Evolutionary conservation across 2,888 invertebrate genomes (phyloP), one percentile per base, ranked within the genome.

Genomic region (Syrista parreyssii): DNA sequence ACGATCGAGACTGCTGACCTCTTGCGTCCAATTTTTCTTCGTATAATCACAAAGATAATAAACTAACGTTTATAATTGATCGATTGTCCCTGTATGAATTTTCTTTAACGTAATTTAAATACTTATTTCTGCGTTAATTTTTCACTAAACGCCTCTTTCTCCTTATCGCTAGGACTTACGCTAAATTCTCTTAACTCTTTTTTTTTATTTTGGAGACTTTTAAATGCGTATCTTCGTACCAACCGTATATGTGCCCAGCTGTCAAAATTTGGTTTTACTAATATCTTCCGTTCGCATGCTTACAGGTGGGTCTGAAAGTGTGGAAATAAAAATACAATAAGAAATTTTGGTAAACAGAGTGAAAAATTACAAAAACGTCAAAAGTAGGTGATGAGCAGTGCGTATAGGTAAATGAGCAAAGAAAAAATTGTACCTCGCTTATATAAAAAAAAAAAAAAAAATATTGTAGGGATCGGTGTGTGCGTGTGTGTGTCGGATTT

Each of bases 261-360:
- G 80, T 83, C 84, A 81, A 69, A 31, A 69, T 31, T 69, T 69
- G 69, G 40, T 69, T 69, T 69, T 69, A 69, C 69, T 69, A 69
- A 69, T 69, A 69, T 69, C 69, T 69, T 69, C 69, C 78, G 81
- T 81, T 84, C 82, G 80, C 79, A 84, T 79, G 83, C 69, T 85
- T 90, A 91, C 79, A 91, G 90, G 80, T 90, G 91, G 83, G 91
- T 91, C 90, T 91, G 90, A 89, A 87, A 86, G 88, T 88, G 88
- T 87, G 85, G 81, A 89, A 91, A 90, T 86, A 84, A 87, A 88
- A 88, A 82, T 81, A 84, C 85, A 81, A 80, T 82, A 87, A 86
- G 85, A 84, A 86, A 80, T 85, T 82, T 83, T 76, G 36, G 76
- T 55, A 79, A 80, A 79, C 76, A 75, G 80, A 80, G 81, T 77